phyloP scores from a whole-genome alignment of 2,888 invertebrate genomes.

The Thyatira batis region DNA sequence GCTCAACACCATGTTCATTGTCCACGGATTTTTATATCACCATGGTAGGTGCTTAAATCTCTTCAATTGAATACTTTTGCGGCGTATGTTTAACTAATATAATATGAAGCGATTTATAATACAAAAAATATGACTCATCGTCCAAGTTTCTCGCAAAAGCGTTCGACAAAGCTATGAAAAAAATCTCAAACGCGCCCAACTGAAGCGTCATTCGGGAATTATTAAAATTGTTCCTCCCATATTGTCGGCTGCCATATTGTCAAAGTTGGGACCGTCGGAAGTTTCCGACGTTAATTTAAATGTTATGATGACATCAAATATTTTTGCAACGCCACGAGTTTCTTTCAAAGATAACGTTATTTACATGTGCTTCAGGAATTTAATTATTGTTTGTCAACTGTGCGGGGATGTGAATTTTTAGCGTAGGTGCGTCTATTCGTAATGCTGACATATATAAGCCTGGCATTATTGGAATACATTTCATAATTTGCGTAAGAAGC shows the following conservation, averaged over 20 bases:
- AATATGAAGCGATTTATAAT: neutral
- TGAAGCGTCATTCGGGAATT: conserved; percentile 54
- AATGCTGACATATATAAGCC: neutral
- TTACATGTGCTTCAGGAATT: conserved; percentile 30
- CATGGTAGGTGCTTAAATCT: too few relatives aligned
- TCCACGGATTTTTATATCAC: too few relatives aligned
- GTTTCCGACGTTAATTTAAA: conserved; percentile 64
- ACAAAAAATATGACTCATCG: conserved; percentile 37
- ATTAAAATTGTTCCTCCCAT: conserved; percentile 70
- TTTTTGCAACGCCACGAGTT: conserved; percentile 35
- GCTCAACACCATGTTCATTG: too few relatives aligned
- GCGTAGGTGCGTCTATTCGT: neutral
- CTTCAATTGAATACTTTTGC: neutral
- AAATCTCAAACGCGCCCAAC: conserved; percentile 42
- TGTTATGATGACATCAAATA: conserved; percentile 53
- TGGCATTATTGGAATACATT: neutral
- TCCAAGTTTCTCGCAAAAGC: conserved; percentile 39
- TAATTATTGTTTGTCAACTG: conserved; percentile 25
- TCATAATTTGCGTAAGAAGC: too few relatives aligned
- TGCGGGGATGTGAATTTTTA: neutral
- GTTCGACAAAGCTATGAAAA: conserved; percentile 52
- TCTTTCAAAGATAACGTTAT: conserved; percentile 25
- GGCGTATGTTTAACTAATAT: neutral
- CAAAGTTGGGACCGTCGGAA: conserved; percentile 56
- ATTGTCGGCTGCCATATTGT: conserved; percentile 63